Conservation (phyloP, 2,888 invertebrate species). For the Saturnia pavonia region DNA sequence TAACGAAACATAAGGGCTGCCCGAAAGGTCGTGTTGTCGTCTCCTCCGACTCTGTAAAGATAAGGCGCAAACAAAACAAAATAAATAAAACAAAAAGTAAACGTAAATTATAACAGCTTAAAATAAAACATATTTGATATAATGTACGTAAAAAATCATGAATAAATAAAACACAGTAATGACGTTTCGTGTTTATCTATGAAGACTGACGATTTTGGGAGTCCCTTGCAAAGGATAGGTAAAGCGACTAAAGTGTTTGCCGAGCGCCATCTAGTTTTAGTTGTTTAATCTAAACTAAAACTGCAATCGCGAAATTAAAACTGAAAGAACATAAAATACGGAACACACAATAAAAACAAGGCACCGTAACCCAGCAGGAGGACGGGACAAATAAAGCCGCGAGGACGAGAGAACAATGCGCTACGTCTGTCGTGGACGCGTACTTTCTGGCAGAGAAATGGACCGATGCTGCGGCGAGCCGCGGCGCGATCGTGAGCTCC, state of each 20-base stretch:
- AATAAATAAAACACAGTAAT: constrained; percentile 32
- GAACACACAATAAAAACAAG: constrained; percentile 74
- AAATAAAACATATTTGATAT: constrained; percentile 14
- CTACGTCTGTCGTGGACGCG: constrained; percentile 76
- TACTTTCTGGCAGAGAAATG: constrained; percentile 94
- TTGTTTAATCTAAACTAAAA: constrained; percentile 73
- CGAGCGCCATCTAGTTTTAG: constrained; percentile 70
- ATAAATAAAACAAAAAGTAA: constrained; percentile 59
- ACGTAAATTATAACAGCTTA: constrained; percentile 35
- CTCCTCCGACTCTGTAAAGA: constrained; percentile 79
- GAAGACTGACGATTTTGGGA: constrained; percentile 21
- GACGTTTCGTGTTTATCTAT: constrained; percentile 24
- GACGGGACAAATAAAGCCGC: constrained; percentile 78
- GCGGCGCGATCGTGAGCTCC: constrained; percentile 85
- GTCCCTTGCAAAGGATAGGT: constrained; percentile 61
- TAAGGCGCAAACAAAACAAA: constrained; percentile 66
- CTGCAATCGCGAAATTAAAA: constrained; percentile 69
- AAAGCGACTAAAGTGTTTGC: constrained; percentile 72
- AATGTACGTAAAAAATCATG: constrained; percentile 26
- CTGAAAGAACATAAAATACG: constrained; percentile 59
- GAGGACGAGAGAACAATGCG: constrained; percentile 71
- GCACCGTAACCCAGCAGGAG: constrained; percentile 66
- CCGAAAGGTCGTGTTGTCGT: constrained; percentile 87
- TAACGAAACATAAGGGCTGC: constrained; percentile 88
- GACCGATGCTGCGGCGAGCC: constrained; percentile 90